These are phyloP conservation scores for Chaetogeoica ovagalla DNA, from an alignment of 2,888 invertebrate genomes.

Conservation along the genomic window DNA sequence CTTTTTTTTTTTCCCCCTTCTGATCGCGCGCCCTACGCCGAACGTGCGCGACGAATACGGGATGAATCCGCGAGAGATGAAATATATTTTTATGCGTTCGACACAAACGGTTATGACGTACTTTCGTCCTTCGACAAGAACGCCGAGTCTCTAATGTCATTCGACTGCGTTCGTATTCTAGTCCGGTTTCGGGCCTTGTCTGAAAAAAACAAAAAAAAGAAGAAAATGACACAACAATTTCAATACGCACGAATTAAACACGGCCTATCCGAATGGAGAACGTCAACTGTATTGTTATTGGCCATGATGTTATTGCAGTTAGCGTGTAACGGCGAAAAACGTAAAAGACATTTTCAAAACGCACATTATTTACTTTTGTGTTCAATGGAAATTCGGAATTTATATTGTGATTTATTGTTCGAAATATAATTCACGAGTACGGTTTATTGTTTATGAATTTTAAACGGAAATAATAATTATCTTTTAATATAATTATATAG, in stretches of 20 bases:
- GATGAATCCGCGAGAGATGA: constrained; percentile 14
- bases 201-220: constrained; percentile 21
- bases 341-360: too few relatives aligned
- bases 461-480: too few relatives aligned
- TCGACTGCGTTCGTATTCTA: constrained; percentile 37
- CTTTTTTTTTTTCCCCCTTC: neutral
- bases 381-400: too few relatives aligned
- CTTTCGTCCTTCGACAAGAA: constrained; percentile 39
- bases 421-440: too few relatives aligned
- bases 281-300: neutral
- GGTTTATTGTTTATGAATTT: too few relatives aligned
- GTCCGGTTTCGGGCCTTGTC: constrained; percentile 47
- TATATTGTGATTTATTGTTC: too few relatives aligned
- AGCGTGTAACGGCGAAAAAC: neutral
- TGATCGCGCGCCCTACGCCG: neutral
- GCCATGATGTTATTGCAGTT: neutral
- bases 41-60: constrained; percentile 31
- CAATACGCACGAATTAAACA: neutral
- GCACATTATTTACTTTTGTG: too few relatives aligned
- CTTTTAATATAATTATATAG: too few relatives aligned
- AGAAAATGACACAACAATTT: neutral
- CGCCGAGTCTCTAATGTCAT: constrained; percentile 42
- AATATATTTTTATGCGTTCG: constrained; percentile 36
- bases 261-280: neutral
- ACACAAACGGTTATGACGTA: constrained; percentile 37